phyloP scores from a whole-genome alignment of 2,113 vertebrate genomes.

The Scomber japonicus region DNA sequence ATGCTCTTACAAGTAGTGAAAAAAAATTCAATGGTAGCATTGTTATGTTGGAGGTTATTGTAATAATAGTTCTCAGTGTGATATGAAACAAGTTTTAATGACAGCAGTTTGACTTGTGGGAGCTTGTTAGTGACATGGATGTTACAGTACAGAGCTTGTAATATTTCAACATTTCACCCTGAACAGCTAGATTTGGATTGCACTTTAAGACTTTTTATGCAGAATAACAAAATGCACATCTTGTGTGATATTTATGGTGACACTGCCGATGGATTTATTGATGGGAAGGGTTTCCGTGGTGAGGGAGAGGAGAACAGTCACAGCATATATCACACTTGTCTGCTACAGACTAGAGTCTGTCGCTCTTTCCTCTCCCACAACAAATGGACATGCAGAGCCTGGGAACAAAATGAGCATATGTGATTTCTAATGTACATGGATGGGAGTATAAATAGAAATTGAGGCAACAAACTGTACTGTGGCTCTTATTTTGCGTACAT shows the following conservation, averaged over 20 bases:
- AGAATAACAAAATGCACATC: background rate
- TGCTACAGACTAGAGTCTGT: conserved; percentile 63
- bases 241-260: conserved; percentile 39
- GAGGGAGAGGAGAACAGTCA: conserved; percentile 67
- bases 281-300: conserved; percentile 56
- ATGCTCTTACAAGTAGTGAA: too few relatives aligned
- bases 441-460: conserved; percentile 28
- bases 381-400: conserved; percentile 59
- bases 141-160: too few relatives aligned
- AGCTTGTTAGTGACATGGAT: too few relatives aligned
- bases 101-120: too few relatives aligned
- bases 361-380: conserved; percentile 61
- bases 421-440: conserved; percentile 52
- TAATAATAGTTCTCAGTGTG: too few relatives aligned
- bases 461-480: background rate
- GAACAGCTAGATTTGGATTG: background rate
- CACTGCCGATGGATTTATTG: conserved; percentile 47
- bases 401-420: conserved; percentile 49
- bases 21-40: too few relatives aligned
- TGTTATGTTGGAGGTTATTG: too few relatives aligned
- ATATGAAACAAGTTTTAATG: too few relatives aligned
- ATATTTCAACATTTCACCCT: background rate
- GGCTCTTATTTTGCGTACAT: background rate
- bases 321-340: conserved; percentile 76
- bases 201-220: background rate